A percentile compares a stretch with the other conserved stretches of the same genome.
These are phyloP conservation scores for Mormyrus hasselquistii DNA, from an alignment of 2,797 vertebrate genomes.

Conservation along the genomic window DNA sequence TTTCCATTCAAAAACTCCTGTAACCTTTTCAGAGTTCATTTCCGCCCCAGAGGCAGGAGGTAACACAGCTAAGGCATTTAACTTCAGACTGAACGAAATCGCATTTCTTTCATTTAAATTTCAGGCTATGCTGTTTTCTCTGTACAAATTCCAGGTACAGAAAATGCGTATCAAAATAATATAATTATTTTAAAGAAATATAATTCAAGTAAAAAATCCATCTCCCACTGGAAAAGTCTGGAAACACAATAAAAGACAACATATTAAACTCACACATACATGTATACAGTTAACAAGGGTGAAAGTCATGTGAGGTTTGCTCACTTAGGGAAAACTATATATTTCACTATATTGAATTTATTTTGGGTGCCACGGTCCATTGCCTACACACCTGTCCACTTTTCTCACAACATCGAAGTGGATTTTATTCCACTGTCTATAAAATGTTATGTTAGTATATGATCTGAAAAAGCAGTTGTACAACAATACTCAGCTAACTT, in stretches of 20 bases:
- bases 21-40: not conserved
- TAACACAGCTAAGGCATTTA: not conserved
- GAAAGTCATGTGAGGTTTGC: not conserved
- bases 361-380: not conserved
- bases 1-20: not conserved
- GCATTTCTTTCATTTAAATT: not conserved
- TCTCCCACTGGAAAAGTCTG: not conserved
- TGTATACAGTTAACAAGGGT: not conserved
- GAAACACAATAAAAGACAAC: not conserved
- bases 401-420: not conserved
- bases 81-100: not conserved
- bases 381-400: not conserved
- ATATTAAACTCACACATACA: not conserved
- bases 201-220: not conserved
- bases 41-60: not conserved
- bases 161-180: not conserved
- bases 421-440: not conserved
- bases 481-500: not conserved
- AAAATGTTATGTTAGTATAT: not conserved
- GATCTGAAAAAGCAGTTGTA: not conserved
- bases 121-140: not conserved
- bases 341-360: not conserved
- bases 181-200: not conserved
- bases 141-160: not conserved
- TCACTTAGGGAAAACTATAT: not conserved